Base-by-base conservation (phyloP, 2,113 vertebrate genomes). In the Merops nubicus region DNA sequence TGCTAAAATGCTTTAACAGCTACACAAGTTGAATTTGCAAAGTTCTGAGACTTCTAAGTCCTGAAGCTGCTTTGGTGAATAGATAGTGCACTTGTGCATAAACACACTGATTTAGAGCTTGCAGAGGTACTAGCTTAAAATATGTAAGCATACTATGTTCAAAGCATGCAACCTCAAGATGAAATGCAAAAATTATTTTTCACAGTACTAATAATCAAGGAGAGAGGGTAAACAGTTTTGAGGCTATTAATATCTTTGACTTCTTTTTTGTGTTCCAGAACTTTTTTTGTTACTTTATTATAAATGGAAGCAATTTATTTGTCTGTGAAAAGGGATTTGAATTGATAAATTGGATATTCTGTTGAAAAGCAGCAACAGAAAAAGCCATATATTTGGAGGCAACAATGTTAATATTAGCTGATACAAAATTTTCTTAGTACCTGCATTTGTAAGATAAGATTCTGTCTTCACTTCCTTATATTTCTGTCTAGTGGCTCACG, bases 281-380 rank as follows among this genome's bases (percentile, higher is more conserved):
- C 26, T 67, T 69, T 25, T 57, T n/a, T 83, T 57, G 43, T 69
- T 85, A 12, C 9, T 91, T 76, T 25, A 26, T 74, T 42, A 77
- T 33, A 56, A 28, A 73, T 59, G 36, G 15, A 80, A 42, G 40
- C 17, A 33, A 47, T 92, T 94, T 67, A 42, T 42, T 78, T 81
- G 26, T 48, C 21, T 54, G 5, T 67, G 34, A 9, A 86, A 83
- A 65, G 31, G 21, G 17, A 74, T 74, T 90, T 80, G 12, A 75
- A 31, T 75, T 63, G 50, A 50, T 77, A 59, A 77, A 53, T 42
- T 38, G 23, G 22, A 28, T 81, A 54, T 16, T 88, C 33, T 62
- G 15, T 88, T 80, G 33, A 78, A 96, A 94, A 92, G 45, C 83
- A 89, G 28, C 48, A 34, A 20, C 51, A 26, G 36, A 69, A 87